phyloP scores from a whole-genome alignment of 2,113 vertebrate species.

The Pangasianodon hypophthalmus region DNA sequence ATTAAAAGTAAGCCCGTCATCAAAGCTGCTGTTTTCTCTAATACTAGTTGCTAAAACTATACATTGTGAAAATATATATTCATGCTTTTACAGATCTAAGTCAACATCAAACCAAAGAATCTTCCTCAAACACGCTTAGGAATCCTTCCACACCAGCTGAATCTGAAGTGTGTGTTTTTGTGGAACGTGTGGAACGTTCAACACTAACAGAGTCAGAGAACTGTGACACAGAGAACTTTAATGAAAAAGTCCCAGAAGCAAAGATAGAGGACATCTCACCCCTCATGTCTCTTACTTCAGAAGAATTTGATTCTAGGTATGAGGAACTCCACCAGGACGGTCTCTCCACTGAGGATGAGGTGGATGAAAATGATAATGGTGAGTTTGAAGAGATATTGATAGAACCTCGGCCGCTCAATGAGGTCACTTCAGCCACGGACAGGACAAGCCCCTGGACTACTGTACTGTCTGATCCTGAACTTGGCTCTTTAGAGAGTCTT shows the following conservation, averaged over 20 bases:
- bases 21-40: neutral
- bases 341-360: neutral
- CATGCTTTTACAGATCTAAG: slow-evolving; percentile 35
- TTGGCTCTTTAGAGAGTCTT: slow-evolving; percentile 62
- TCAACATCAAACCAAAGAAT: slow-evolving; percentile 20
- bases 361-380: slow-evolving; percentile 66
- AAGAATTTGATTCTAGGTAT: slow-evolving; percentile 42
- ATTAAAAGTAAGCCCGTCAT: slow-evolving; percentile 75
- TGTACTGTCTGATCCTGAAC: slow-evolving; percentile 78
- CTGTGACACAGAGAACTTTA: slow-evolving; percentile 26
- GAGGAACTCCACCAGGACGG: slow-evolving; percentile 20
- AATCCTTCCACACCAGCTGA: neutral
- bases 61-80: neutral
- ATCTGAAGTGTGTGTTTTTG: slow-evolving; percentile 6
- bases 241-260: slow-evolving; percentile 39
- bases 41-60: neutral
- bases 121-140: neutral
- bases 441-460: slow-evolving; percentile 95
- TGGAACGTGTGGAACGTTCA: neutral
- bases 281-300: slow-evolving; percentile 32
- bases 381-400: slow-evolving; percentile 89
- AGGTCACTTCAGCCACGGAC: slow-evolving; percentile 84
- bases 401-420: slow-evolving; percentile 85
- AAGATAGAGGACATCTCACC: slow-evolving; percentile 37
- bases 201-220: slow-evolving; percentile 19